Percentiles rank a stretch among this genome's conserved stretches.
Conservation (phyloP, 2,113 vertebrate species). For the Mormyrus lacerda region DNA sequence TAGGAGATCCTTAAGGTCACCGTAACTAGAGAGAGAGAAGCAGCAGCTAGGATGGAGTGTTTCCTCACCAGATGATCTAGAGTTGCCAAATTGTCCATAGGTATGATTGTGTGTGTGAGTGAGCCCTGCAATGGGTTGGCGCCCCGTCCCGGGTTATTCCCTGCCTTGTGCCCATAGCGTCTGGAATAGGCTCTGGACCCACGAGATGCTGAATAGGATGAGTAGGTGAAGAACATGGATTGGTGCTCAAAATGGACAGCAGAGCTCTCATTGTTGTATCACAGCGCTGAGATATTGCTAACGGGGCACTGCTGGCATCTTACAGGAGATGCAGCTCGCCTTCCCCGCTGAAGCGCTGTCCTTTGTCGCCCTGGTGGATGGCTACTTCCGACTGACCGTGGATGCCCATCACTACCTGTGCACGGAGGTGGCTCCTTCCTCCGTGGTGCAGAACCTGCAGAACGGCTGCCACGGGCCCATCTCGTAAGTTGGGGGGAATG, state of each 20-base stretch:
- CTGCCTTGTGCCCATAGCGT: background rate
- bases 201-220: background rate
- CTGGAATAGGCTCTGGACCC: background rate
- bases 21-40: background rate
- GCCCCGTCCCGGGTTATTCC: background rate
- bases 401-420: constrained; percentile 83
- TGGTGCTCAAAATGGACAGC: background rate
- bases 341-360: constrained; percentile 66
- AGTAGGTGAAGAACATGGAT: background rate
- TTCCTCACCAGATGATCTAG: background rate
- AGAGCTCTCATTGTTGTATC: background rate
- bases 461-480: constrained; percentile 80
- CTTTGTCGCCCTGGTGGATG: constrained; percentile 69
- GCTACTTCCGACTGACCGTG: constrained; percentile 77
- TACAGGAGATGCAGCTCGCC: constrained; percentile 65
- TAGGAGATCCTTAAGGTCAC: background rate
- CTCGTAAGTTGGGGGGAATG: constrained; percentile 51
- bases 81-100: background rate
- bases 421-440: constrained; percentile 70
- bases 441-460: constrained; percentile 70
- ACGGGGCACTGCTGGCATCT: background rate
- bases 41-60: background rate
- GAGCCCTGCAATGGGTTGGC: background rate
- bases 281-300: background rate
- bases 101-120: background rate